A percentile compares a stretch with the other conserved stretches of the same genome.
Evolutionary conservation across 2,888 invertebrate genomes (phyloP).

Genomic region (Ornithoptera priamus): DNA sequence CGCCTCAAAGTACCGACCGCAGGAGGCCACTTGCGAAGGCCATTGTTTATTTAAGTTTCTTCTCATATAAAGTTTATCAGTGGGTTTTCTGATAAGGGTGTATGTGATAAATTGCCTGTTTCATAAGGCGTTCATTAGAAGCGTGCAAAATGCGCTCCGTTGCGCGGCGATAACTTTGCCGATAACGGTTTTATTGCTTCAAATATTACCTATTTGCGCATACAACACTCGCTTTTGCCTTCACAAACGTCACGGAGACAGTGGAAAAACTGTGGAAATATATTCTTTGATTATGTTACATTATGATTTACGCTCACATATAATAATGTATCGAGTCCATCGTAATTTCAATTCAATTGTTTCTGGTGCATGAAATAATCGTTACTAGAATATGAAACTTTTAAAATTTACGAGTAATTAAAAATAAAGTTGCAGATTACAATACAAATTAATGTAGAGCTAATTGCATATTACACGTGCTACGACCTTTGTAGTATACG

Average conservation of each 20-base stretch:
- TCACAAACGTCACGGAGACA: constrained; percentile 43
- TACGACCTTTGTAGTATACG: neutral
- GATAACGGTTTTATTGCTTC: constrained; percentile 77
- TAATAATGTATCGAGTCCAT: constrained; percentile 28
- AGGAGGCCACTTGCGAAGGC: constrained; percentile 33
- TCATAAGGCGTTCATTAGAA: constrained; percentile 79
- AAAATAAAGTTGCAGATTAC: constrained; percentile 14
- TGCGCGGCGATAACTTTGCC: constrained; percentile 71
- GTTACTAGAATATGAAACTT: constrained; percentile 5
- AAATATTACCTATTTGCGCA: constrained; percentile 74
- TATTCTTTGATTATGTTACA: constrained; percentile 30
- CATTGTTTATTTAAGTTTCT: constrained; percentile 68
- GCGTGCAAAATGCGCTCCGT: constrained; percentile 76
- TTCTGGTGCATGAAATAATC: constrained; percentile 25
- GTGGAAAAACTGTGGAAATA: constrained; percentile 38
- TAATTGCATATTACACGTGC: constrained; percentile 24
- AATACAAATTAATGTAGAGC: constrained; percentile 24
- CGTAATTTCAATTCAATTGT: constrained; percentile 30
- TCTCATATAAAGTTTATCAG: constrained; percentile 72
- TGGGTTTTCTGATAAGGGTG: constrained; percentile 70
- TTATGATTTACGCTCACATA: constrained; percentile 20
- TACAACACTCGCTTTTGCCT: constrained; percentile 54
- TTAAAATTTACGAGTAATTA: constrained; percentile 18
- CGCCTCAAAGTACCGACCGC: neutral
- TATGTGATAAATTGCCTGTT: constrained; percentile 79